Evolutionary conservation across 2,888 invertebrate species (phyloP), one percentile per base, ranked within the genome.

Genomic region (Thecocarcelia acutangulata): DNA sequence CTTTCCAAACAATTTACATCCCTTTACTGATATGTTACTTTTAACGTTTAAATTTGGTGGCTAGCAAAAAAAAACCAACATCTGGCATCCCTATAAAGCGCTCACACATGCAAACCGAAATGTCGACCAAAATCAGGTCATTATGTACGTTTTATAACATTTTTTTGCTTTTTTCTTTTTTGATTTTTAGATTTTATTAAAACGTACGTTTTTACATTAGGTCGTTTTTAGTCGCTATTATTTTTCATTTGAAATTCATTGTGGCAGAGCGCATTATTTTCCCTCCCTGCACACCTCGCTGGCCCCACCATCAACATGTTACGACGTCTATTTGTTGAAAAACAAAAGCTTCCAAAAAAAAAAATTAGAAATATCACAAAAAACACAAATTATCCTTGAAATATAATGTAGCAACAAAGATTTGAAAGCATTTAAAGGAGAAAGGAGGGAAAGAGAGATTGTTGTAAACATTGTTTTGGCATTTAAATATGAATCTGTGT

Each of bases 401-500:
- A 69, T 5, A 44, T n/a, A 42, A 40, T 24, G 8, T 48, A 58
- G 40, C 58, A 17, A 72, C 58, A 17, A 72, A 72, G 28, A 64
- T 42, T 52, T 68, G 13, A 8, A 33, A 21, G 28, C 44, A 3
- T 19, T 17, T 33, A 33, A 8, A 3, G 44, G n/a, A n/a, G 2
- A 9, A 9, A n/a, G 19, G 21, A 50, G 17, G 13, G n/a, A 48
- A n/a, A 40, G 6, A 42, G 28, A 58, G 42, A 42, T 42, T n/a
- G 8, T 8, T 33, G 28, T 59, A 79, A 68, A 54, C 63, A 69
- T 56, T 58, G 21, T 74, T 74, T 79, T 64, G 74, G 63, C 70
- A 75, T 75, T 80, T 70, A 75, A 75, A 80, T 75, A 44, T 63
- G 69, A 80, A 76, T 76, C 66, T 80, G 75, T 80, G 75, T 66